Evolutionary conservation across 2,888 invertebrate genomes (phyloP).

Genomic region (Amorpha juglandis): DNA sequence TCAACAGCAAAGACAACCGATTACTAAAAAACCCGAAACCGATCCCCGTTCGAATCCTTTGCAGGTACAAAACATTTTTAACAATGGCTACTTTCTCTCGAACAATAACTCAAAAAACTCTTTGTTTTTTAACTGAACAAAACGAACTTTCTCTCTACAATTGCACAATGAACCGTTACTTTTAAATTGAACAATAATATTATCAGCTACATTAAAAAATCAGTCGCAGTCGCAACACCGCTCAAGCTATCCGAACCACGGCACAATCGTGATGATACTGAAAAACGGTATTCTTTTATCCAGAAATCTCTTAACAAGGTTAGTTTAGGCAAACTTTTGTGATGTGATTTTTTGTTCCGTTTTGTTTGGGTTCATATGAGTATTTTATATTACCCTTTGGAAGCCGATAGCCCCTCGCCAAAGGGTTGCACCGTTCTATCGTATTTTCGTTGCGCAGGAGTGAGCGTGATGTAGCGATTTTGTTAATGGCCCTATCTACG

Average conservation of each 20-base stretch:
- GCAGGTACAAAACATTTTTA: constrained; percentile 69
- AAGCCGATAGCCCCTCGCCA: constrained; percentile 48
- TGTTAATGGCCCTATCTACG: constrained; percentile 50
- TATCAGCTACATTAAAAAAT: constrained; percentile 37
- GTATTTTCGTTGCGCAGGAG: constrained; percentile 67
- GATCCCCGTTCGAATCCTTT: constrained; percentile 55
- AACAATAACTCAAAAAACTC: constrained; percentile 70
- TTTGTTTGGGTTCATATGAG: constrained; percentile 79
- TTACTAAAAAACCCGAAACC: constrained; percentile 74
- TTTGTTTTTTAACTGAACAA: constrained; percentile 63
- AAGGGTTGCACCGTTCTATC: constrained; percentile 73
- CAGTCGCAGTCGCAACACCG: constrained; percentile 62
- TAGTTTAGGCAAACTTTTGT: constrained; percentile 84
- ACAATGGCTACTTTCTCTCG: constrained; percentile 75
- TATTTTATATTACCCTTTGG: constrained; percentile 74
- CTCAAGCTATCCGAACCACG: constrained; percentile 78
- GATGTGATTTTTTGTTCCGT: constrained; percentile 77
- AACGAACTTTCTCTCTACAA: constrained; percentile 71
- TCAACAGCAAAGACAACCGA: constrained; percentile 61
- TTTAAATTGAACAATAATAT: constrained; percentile 43
- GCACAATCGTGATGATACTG: constrained; percentile 82
- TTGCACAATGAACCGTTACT: constrained; percentile 60
- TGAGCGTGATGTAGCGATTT: constrained; percentile 76
- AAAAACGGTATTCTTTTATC: constrained; percentile 83
- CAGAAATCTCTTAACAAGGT: constrained; percentile 83